Percentiles rank a stretch among this genome's conserved stretches.
phyloP scores from a whole-genome alignment of 2,797 vertebrate genomes.

The Platalea minor region DNA sequence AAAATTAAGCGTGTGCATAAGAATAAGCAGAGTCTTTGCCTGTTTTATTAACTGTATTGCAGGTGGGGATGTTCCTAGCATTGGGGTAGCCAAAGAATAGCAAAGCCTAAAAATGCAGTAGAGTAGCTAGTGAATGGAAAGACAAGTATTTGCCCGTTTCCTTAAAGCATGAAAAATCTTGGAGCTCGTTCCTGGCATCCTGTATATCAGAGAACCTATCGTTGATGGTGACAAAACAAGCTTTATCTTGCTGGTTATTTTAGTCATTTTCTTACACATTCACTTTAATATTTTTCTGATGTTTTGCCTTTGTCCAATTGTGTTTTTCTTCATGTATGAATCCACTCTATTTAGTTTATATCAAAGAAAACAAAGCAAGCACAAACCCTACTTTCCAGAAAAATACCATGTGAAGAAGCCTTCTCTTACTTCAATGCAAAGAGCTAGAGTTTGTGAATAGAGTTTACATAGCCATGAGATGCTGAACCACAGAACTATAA shows the following conservation, averaged over 20 bases:
- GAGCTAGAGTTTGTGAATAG: background rate
- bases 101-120: background rate
- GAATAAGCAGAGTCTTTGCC: background rate
- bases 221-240: background rate
- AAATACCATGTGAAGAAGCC: background rate
- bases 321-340: background rate
- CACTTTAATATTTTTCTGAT: background rate
- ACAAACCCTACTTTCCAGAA: background rate
- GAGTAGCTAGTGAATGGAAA: background rate
- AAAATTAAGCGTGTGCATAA: background rate
- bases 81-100: background rate
- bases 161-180: background rate
- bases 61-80: background rate
- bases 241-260: background rate
- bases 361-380: background rate
- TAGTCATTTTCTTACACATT: background rate
- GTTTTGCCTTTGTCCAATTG: background rate
- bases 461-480: background rate
- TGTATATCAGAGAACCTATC: background rate
- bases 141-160: background rate
- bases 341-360: background rate
- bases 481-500: background rate
- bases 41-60: background rate
- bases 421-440: background rate
- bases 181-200: background rate